Evolutionary conservation across 2,113 vertebrate species (phyloP), one percentile per base, ranked within the genome.

Genomic region (Myotis davidii): DNA sequence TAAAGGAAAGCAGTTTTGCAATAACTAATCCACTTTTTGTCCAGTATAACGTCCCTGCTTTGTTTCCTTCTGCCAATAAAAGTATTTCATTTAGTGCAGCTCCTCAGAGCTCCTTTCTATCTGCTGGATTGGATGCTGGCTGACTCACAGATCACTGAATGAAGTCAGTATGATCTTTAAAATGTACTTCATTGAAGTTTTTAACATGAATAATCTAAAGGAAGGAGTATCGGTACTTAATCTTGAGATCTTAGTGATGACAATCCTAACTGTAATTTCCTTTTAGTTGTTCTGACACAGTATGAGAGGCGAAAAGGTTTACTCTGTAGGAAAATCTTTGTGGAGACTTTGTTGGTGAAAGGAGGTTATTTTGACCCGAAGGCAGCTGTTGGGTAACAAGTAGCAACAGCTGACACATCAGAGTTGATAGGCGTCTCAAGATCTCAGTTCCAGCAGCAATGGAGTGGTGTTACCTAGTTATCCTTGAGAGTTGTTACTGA

Each of bases 351-450:
- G 13, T 56, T 81, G 27, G 14, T 67, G 25, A 45, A 76, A 89
- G 13, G 18, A 70, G n/a, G 0, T 25, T 29, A 5, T 64, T 64
- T 85, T 50, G 12, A 12, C 7, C 27, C 39, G 78, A 67, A 56
- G 72, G 48, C 9, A 11, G 34, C 1, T n/a, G 2, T 29, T 54
- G 50, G 2, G 42, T 52, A 74, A 42, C 6, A 32, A 59, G 7
- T 4, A 11, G 7, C 25, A 61, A 21, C 5, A 39, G 17, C 3
- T 18, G 8, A 13, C 61, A 5, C 5, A 56, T 0, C 20, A 65
- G n/a, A 20, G 17, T 14, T n/a, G 29, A 9, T 13, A 69, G 25
- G 6, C 42, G 20, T 39, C 20, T 34, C 0, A 0, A 32, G 37
- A 48, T 27, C 6, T 92, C 17, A 45, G 21, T 85, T 65, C 39